Conservation (phyloP, 2,113 vertebrate genomes). For the Maccullochella peelii region DNA sequence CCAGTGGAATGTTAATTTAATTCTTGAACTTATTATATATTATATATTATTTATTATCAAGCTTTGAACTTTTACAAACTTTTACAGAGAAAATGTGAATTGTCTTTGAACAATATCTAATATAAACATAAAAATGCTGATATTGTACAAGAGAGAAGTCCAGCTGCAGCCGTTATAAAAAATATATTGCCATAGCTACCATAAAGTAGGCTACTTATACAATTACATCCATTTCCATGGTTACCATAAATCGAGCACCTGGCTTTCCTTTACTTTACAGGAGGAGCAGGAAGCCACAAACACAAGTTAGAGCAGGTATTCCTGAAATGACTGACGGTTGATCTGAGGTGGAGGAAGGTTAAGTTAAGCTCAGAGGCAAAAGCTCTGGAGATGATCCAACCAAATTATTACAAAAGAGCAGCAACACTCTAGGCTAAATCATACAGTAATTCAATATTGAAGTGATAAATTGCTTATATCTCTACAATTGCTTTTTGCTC, state of each 20-base stretch:
- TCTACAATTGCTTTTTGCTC: background rate
- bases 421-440: background rate
- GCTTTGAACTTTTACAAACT: background rate
- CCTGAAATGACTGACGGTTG: constrained; percentile 10
- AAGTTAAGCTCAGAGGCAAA: constrained; percentile 30
- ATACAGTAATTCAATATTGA: background rate
- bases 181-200: background rate
- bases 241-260: background rate
- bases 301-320: constrained; percentile 43
- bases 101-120: background rate
- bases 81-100: background rate
- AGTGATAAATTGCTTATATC: background rate
- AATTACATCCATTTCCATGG: background rate
- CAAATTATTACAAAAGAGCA: background rate
- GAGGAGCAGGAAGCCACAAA: constrained; percentile 14
- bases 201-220: background rate
- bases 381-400: constrained; percentile 18
- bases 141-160: background rate
- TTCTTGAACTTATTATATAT: background rate
- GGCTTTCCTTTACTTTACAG: constrained; percentile 9
- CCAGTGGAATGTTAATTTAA: background rate
- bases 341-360: constrained; percentile 18
- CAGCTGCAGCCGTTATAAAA: background rate
- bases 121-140: background rate
- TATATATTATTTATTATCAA: too few species aligned